Evolutionary conservation across 2,113 vertebrate species (phyloP).

Genomic region (Hypomesus transpacificus): DNA sequence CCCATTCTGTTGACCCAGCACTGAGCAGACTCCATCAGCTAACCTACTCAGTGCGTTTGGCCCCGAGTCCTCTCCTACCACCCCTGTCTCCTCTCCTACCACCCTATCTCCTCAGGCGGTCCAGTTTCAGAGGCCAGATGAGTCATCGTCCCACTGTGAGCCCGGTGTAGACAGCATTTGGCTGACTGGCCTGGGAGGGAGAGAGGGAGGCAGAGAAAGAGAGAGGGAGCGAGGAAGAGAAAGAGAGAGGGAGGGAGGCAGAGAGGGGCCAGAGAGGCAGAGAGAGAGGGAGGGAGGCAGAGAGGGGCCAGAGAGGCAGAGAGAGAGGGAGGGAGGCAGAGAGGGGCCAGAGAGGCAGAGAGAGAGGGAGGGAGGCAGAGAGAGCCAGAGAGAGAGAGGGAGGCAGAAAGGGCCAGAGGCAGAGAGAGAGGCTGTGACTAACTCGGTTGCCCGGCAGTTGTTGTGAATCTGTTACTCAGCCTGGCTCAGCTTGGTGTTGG

Average conservation of each 20-base stretch:
- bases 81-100: background rate
- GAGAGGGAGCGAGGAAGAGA: too few relatives aligned
- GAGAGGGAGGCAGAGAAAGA: too few relatives aligned
- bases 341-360: too few relatives aligned
- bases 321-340: background rate
- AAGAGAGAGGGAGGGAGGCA: background rate
- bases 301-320: too few relatives aligned
- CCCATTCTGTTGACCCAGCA: background rate
- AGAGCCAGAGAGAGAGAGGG: background rate
- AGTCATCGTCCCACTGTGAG: constrained; percentile 21
- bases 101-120: constrained; percentile 16
- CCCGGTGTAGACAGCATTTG: constrained; percentile 25
- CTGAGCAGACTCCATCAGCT: background rate
- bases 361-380: background rate
- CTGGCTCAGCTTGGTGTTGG: constrained; percentile 41
- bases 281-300: background rate
- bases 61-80: too few relatives aligned
- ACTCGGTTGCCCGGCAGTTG: constrained; percentile 47
- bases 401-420: too few relatives aligned
- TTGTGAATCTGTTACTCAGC: constrained; percentile 47
- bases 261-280: background rate
- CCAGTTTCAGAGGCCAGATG: constrained; percentile 2
- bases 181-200: constrained; percentile 14
- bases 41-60: background rate
- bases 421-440: constrained; percentile 17